Base-by-base conservation (phyloP, 2,113 vertebrate genomes). In the Sitta europaea region DNA sequence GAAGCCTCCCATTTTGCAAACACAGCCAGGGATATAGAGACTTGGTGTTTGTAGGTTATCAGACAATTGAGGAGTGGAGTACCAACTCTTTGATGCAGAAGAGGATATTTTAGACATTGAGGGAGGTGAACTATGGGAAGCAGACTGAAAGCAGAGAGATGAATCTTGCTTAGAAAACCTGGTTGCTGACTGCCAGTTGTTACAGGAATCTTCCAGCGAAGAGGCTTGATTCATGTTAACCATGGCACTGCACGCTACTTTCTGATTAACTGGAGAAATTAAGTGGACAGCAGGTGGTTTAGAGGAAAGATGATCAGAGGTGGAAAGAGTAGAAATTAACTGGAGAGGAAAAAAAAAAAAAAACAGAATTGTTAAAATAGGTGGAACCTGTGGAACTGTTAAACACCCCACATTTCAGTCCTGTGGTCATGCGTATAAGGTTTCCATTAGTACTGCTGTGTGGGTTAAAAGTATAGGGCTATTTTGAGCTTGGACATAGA, bases 201-300 rank as follows among this genome's bases (percentile, higher is more conserved):
- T 95, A 96, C 63, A 27, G 78, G 94, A 96, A 65, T 98, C 96
- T 97, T 98, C 97, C 81, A 96, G 79, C 21, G 97, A 97, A 96
- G 98, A 97, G 87, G 81, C 89, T 94, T 96, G 90, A 27, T 92
- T 93, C 92, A 84, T 88, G 70, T 92, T 92, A 96, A 72, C 92
- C 96, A 86, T 80, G 92, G 81, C 82, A 68, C 79, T 88, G 19
- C 92, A 92, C n/a, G 15, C 93, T 88, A 95, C 63, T 94, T 93
- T 97, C 97, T 94, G 95, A 96, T 98, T 98, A 98, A 97, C 93
- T 97, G 97, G 96, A 98, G 97, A 97, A 94, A 97, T 97, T 97
- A 97, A 98, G 96, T 83, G 88, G 92, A 94, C 87, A 97, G 97
- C 94, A 97, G 97, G 96, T 96, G 96, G 65, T 97, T 98, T 98